These are phyloP conservation scores for Lomographa bimaculata DNA, from an alignment of 2,888 invertebrate species.

Conservation along the genomic window DNA sequence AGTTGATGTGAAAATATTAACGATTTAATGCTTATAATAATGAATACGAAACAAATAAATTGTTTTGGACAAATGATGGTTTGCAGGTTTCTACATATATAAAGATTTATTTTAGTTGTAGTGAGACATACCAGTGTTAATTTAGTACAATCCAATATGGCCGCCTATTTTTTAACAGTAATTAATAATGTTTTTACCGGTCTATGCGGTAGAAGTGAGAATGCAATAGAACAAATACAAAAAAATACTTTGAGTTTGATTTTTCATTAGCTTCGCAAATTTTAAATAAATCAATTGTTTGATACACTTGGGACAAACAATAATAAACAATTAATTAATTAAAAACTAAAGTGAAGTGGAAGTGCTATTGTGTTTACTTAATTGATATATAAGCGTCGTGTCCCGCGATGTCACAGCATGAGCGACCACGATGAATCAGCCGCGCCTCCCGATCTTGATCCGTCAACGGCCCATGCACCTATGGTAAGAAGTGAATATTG, in stretches of 20 bases:
- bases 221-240: neutral
- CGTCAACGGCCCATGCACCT: constrained; percentile 67
- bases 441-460: constrained; percentile 42
- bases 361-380: constrained; percentile 25
- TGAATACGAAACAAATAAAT: neutral
- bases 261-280: too few species aligned
- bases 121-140: constrained; percentile 15
- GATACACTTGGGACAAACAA: too few species aligned
- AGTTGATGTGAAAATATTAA: constrained; percentile 8
- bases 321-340: too few species aligned
- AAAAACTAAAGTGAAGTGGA: constrained; percentile 5
- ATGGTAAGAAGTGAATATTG: constrained; percentile 71
- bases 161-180: constrained; percentile 46
- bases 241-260: too few species aligned
- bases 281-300: neutral
- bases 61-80: neutral
- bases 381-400: constrained; percentile 38
- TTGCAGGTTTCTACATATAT: neutral
- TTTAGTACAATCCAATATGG: constrained; percentile 58
- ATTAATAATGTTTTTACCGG: constrained; percentile 55
- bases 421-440: constrained; percentile 69
- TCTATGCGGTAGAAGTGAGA: constrained; percentile 11
- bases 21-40: neutral
- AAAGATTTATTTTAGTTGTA: constrained; percentile 13
- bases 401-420: constrained; percentile 72